Percentiles rank a stretch among this genome's conserved stretches.
phyloP scores from a whole-genome alignment of 2,797 vertebrate genomes.

The Lagorchestes hirsutus region DNA sequence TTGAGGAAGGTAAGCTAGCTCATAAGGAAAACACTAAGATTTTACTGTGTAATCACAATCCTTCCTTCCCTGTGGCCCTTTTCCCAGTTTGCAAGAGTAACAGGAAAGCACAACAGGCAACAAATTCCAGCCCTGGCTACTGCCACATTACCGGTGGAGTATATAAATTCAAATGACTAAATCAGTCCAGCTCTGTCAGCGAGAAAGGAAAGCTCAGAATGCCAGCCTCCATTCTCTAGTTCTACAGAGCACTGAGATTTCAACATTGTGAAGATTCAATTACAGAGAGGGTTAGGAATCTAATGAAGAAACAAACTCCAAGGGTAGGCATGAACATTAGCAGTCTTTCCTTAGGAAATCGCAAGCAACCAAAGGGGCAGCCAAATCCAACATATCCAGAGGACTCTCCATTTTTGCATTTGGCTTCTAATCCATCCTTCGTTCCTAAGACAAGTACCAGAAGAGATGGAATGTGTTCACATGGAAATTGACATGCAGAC shows the following conservation, averaged over 20 bases:
- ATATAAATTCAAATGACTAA: neutral
- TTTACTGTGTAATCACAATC: constrained; percentile 12
- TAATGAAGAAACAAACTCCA: neutral
- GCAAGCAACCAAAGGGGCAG: neutral
- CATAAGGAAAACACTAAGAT: neutral
- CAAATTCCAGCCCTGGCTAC: neutral
- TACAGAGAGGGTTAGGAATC: constrained; percentile 25
- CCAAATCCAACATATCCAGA: neutral
- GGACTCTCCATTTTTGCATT: neutral
- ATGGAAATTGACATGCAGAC: neutral
- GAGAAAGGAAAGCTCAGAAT: neutral
- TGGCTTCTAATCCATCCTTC: neutral
- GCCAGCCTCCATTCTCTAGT: neutral
- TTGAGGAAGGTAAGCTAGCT: constrained; percentile 13
- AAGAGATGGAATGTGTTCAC: neutral
- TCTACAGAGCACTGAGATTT: neutral
- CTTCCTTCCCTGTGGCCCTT: neutral
- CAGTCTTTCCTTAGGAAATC: neutral
- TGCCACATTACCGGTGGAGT: neutral
- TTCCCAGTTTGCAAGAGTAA: constrained; percentile 4
- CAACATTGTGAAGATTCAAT: neutral
- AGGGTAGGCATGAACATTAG: neutral
- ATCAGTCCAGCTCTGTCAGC: neutral
- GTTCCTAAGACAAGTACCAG: neutral
- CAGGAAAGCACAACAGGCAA: neutral